Percentiles rank a stretch among this genome's conserved stretches.
phyloP scores from a whole-genome alignment of 2,888 invertebrate genomes.

The Chalcosyrphus nemorum region DNA sequence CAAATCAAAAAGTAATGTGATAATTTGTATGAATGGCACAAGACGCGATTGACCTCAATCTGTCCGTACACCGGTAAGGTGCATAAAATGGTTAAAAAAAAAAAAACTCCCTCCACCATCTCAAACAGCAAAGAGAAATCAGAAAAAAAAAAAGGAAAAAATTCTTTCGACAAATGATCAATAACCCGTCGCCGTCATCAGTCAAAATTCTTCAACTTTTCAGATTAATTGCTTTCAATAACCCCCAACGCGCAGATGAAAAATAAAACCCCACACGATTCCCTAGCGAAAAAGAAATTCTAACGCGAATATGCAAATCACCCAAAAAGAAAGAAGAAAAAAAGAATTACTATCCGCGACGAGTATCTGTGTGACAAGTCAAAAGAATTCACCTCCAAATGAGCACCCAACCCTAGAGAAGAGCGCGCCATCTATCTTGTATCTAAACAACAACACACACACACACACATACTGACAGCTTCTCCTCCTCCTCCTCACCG shows the following conservation, averaged over 20 bases:
- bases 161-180: slow-evolving; percentile 39
- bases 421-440: slow-evolving; percentile 43
- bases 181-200: slow-evolving; percentile 46
- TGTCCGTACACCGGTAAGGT: background rate
- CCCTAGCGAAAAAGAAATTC: slow-evolving; percentile 49
- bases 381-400: slow-evolving; percentile 57
- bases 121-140: slow-evolving; percentile 22
- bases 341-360: slow-evolving; percentile 31
- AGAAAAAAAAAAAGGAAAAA: slow-evolving; percentile 11
- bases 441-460: slow-evolving; percentile 11
- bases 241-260: slow-evolving; percentile 2
- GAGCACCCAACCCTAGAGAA: slow-evolving; percentile 4
- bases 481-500: background rate
- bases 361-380: slow-evolving; percentile 62
- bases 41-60: slow-evolving; percentile 71
- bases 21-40: slow-evolving; percentile 72
- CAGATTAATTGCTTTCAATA: slow-evolving; percentile 63
- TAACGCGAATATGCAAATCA: slow-evolving; percentile 49
- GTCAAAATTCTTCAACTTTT: slow-evolving; percentile 46
- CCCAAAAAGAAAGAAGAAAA: background rate
- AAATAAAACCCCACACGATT: too few species aligned
- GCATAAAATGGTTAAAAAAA: slow-evolving; percentile 13
- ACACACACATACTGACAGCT: too few species aligned
- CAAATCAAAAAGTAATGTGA: slow-evolving; percentile 53
- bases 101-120: too few species aligned